Base-by-base conservation (phyloP, 1,140 invertebrate genomes). In the Polypedilum vanderplanki region DNA sequence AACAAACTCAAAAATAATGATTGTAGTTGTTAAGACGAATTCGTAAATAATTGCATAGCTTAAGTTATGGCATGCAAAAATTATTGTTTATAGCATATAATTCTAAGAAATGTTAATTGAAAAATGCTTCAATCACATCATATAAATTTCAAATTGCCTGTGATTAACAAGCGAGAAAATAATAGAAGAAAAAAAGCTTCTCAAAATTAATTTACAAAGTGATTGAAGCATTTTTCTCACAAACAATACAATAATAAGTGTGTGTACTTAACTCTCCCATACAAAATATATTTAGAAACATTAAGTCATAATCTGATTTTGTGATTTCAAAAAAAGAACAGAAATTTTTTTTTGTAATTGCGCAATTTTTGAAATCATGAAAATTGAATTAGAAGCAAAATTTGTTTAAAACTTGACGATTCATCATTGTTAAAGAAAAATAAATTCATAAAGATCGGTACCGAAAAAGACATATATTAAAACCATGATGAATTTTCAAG, bases 1-100 rank as follows among this genome's bases (percentile, higher is more conserved):
- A 94, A 94, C 92, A 87, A 87, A 80, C 81, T 57, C 24, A 33
- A 33, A 57, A 57, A n/a, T 15, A n/a, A n/a, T 57, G 4, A 57
- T 57, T 57, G 46, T n/a, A 57, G 15, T 8, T 10, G 15, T 12
- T 12, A 46, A 46, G 4, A 57, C 1, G 12, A 57, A 12, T 57
- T 12, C n/a, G 4, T 57, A 57, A 15, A n/a, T n/a, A n/a, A n/a
- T 57, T 57, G n/a, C n/a, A 57, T n/a, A n/a, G 46, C 46, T n/a
- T 57, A 33, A 33, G 24, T 33, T 33, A 33, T 33, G 24, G 46
- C 12, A 57, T n/a, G 12, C n/a, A 57, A 57, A n/a, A n/a, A 57
- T 15, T 15, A n/a, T 15, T n/a, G 15, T 57, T 57, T 15, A n/a
- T 15, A 57, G n/a, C 12, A 12, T 57, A n/a, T 57, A 15, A 57